Evolutionary conservation across 2,888 invertebrate species (phyloP).

Genomic region (Gibbula magus): DNA sequence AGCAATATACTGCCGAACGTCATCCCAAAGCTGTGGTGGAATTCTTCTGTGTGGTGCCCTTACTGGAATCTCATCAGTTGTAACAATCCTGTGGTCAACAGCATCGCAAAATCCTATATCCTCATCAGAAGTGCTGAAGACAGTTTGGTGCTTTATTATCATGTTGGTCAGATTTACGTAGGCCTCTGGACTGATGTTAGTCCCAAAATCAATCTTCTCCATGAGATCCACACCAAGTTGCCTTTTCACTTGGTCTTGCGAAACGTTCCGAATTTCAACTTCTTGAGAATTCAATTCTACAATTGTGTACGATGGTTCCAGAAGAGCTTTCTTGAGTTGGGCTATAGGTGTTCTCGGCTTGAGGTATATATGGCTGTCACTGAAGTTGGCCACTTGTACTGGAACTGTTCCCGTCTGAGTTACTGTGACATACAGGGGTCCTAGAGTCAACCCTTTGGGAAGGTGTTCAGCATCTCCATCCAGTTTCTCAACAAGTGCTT

Average conservation of each 20-base stretch:
- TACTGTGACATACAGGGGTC: background rate
- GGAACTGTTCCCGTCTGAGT: too few species aligned
- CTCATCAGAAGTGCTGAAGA: too few species aligned
- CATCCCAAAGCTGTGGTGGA: constrained; percentile 40
- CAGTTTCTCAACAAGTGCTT: too few species aligned
- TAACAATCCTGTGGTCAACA: constrained; percentile 33
- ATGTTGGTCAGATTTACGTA: too few species aligned
- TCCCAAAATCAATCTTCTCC: background rate
- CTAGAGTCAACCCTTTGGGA: too few species aligned
- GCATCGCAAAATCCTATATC: too few species aligned
- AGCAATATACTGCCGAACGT: constrained; percentile 41
- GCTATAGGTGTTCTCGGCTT: constrained; percentile 2
- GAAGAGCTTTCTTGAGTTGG: background rate
- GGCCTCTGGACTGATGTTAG: too few species aligned
- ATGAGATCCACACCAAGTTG: background rate
- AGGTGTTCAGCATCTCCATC: too few species aligned
- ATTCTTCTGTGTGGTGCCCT: constrained; percentile 38
- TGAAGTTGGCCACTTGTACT: too few species aligned
- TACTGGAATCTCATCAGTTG: constrained; percentile 36
- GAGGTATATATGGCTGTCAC: background rate
- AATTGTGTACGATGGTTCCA: background rate
- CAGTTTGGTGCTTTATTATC: too few species aligned
- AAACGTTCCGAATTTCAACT: background rate
- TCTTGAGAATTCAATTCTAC: background rate
- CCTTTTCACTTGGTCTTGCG: background rate